phyloP scores from a whole-genome alignment of 2,797 vertebrate genomes.

The Rhabdomys pumilio region DNA sequence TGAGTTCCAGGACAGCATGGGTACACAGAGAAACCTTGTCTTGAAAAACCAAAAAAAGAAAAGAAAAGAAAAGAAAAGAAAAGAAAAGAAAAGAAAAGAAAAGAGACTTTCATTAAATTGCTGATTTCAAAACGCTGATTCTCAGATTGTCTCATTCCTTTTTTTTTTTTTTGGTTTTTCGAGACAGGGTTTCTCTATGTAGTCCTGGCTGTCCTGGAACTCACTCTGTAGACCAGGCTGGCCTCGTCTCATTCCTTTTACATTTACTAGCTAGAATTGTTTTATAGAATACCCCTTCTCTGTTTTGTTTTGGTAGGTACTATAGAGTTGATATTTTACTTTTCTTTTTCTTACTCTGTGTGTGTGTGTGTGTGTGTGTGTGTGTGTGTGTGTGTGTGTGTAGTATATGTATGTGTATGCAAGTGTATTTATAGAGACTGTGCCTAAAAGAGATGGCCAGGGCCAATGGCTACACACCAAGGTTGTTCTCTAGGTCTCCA shows the following conservation, averaged over 20 bases:
- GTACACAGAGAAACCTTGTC: too few species aligned
- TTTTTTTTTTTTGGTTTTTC: too few species aligned
- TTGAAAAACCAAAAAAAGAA: too few species aligned
- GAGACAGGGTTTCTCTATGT: too few species aligned
- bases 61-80: too few species aligned
- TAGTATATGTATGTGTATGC: not conserved
- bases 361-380: not conserved
- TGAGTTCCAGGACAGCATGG: too few species aligned
- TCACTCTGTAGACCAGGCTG: too few species aligned
- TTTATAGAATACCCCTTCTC: not conserved
- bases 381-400: not conserved
- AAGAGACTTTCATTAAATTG: not conserved
- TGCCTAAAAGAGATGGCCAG: not conserved
- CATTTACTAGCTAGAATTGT: not conserved
- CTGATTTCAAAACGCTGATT: not conserved
- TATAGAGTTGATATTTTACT: not conserved
- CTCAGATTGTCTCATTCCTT: not conserved
- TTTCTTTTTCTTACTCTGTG: not conserved
- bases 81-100: too few species aligned
- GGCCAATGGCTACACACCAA: not conserved
- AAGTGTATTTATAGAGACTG: not conserved
- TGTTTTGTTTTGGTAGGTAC: not conserved
- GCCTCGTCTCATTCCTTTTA: not conserved
- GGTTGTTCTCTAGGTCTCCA: not conserved
- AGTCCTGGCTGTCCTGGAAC: too few species aligned